Conservation (phyloP, 2,113 vertebrate genomes). For the Montifringilla adamsi region DNA sequence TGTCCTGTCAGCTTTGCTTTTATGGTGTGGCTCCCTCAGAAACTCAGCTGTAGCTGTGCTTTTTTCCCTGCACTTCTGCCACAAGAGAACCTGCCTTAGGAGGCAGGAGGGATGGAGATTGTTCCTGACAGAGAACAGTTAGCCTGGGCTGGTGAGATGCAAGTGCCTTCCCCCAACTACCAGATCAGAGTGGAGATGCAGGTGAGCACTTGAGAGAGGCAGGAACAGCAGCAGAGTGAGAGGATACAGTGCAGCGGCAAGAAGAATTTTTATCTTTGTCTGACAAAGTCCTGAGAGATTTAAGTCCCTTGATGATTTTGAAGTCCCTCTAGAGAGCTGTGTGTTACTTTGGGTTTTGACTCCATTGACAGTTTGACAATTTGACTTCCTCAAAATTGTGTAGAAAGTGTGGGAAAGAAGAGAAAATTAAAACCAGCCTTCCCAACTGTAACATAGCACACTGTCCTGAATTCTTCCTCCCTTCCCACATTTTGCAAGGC, state of each 20-base stretch:
- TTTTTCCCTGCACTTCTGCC: not conserved
- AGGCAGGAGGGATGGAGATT: not conserved
- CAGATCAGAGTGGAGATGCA: not conserved
- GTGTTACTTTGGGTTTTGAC: not conserved
- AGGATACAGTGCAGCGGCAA: not conserved
- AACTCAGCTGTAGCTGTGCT: not conserved
- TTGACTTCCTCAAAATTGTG: not conserved
- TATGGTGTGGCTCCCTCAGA: not conserved
- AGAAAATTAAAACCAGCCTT: not conserved
- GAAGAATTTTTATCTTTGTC: not conserved
- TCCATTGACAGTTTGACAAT: not conserved
- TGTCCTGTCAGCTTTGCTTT: not conserved
- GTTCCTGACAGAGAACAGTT: not conserved
- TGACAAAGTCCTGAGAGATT: not conserved
- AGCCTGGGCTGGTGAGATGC: not conserved
- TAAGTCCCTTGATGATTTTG: not conserved
- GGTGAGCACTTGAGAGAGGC: not conserved
- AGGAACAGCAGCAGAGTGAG: not conserved
- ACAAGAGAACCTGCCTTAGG: not conserved
- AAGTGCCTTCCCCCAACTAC: not conserved
- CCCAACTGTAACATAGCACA: accelerated
- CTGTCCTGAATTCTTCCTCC: not conserved
- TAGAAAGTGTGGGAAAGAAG: not conserved
- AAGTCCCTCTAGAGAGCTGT: not conserved
- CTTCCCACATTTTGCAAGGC: not conserved